Conservation (phyloP, 2,113 vertebrate genomes). For the Trogon melanurus region DNA sequence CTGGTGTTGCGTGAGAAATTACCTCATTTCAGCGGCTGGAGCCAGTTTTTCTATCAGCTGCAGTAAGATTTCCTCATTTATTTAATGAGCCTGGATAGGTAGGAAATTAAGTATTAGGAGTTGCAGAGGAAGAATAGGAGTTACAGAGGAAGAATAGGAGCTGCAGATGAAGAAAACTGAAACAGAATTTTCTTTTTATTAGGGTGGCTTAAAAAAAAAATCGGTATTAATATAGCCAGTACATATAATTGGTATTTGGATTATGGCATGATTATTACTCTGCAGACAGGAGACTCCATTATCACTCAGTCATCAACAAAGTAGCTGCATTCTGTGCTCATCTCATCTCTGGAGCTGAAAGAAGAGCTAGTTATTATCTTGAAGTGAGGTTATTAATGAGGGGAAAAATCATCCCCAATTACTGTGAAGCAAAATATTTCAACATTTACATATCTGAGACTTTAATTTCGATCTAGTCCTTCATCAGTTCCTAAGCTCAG, state of each 20-base stretch:
- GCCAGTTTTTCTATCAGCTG: slow-evolving; percentile 28
- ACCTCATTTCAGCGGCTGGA: neutral
- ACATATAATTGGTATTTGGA: slow-evolving; percentile 31
- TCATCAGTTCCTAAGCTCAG: neutral
- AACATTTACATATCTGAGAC: slow-evolving; percentile 53
- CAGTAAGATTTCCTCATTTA: slow-evolving; percentile 42
- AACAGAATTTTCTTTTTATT: slow-evolving; percentile 5
- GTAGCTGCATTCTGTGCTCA: slow-evolving; percentile 33
- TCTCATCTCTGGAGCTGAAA: slow-evolving; percentile 47
- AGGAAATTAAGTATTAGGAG: slow-evolving; percentile 46
- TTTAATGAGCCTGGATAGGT: slow-evolving; percentile 50
- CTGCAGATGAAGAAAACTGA: neutral
- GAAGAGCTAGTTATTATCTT: slow-evolving; percentile 69
- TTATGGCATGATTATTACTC: slow-evolving; percentile 41
- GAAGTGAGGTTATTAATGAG: slow-evolving; percentile 66
- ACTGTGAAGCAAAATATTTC: slow-evolving; percentile 65
- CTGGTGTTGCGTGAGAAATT: slow-evolving; percentile 50
- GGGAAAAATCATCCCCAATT: slow-evolving; percentile 62
- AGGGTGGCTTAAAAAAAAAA: neutral
- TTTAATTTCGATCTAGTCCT: slow-evolving; percentile 48
- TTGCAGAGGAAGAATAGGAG: neutral
- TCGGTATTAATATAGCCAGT: neutral
- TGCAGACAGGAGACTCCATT: slow-evolving; percentile 14
- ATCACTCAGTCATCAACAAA: slow-evolving; percentile 48
- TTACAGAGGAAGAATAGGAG: no score